phyloP scores from a whole-genome alignment of 30 jellyfish, hydroid and myxozoan species.

The Hydractinia echinata region DNA sequence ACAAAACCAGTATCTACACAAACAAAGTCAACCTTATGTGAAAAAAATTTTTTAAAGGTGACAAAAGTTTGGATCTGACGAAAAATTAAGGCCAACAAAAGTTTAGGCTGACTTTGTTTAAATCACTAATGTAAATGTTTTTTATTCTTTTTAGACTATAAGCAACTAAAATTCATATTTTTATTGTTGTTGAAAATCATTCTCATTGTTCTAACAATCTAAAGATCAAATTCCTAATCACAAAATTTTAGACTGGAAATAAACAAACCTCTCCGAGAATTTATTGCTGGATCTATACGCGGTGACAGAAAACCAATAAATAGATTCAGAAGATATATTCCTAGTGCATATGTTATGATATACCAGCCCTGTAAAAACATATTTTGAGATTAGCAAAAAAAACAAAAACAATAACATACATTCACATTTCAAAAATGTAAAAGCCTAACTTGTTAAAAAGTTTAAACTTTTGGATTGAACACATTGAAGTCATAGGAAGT shows the following conservation, averaged over 20 bases:
- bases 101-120: too few species aligned
- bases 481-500: too few species aligned
- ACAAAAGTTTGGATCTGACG: too few species aligned
- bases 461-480: too few species aligned
- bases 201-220: background rate
- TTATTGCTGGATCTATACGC: constrained; percentile 85
- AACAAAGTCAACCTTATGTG: too few species aligned
- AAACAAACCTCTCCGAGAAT: constrained; percentile 61
- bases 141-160: background rate
- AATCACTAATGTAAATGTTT: background rate
- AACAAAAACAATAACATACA: too few species aligned
- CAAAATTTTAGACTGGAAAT: background rate
- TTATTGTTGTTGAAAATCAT: background rate
- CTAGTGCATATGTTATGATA: constrained; percentile 95
- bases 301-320: constrained; percentile 98
- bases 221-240: background rate
- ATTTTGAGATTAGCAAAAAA: too few species aligned
- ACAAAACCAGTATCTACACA: too few species aligned
- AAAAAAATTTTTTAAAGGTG: too few species aligned
- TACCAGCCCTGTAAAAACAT: constrained; percentile 83
- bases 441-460: too few species aligned
- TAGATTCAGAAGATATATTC: constrained; percentile 78
- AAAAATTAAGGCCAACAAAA: too few species aligned
- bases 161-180: background rate
- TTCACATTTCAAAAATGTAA: too few species aligned